Evolutionary conservation across 2,888 invertebrate genomes (phyloP).

Genomic region (Epinotia demarniana): DNA sequence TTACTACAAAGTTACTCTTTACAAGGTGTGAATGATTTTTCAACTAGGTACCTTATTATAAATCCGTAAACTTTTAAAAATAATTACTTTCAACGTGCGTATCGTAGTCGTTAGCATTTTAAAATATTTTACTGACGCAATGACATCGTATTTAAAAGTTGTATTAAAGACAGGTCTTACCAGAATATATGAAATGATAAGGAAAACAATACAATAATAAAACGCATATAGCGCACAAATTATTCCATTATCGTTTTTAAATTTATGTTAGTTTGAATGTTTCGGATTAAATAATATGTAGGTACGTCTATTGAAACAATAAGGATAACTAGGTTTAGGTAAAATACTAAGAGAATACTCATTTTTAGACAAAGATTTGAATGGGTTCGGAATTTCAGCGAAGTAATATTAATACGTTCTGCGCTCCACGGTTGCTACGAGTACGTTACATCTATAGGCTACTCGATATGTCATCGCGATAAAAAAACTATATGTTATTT

Average conservation of each 20-base stretch:
- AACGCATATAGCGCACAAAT: not conserved
- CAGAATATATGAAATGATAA: slow-evolving; percentile 1
- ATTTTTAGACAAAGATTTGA: not conserved
- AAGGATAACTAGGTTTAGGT: not conserved
- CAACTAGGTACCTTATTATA: not conserved
- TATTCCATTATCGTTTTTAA: not conserved
- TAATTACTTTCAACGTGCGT: not conserved
- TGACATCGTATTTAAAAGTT: not conserved
- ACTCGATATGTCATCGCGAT: not conserved
- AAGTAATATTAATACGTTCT: not conserved
- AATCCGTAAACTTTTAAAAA: not conserved
- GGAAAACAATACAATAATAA: not conserved
- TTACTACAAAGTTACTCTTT: too few species aligned
- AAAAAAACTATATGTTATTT: slow-evolving; percentile 30
- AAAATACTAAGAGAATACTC: not conserved
- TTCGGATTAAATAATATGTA: not conserved
- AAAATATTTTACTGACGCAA: not conserved
- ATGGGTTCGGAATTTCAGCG: not conserved
- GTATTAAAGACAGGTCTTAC: not conserved
- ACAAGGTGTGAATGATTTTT: not conserved
- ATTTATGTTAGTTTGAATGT: not conserved
- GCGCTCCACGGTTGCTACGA: not conserved
- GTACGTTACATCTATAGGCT: not conserved
- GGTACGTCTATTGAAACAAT: not conserved
- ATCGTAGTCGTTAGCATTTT: not conserved